Base-by-base conservation (phyloP, 1,140 invertebrate species). In the Dinothrombium tinctorium region DNA sequence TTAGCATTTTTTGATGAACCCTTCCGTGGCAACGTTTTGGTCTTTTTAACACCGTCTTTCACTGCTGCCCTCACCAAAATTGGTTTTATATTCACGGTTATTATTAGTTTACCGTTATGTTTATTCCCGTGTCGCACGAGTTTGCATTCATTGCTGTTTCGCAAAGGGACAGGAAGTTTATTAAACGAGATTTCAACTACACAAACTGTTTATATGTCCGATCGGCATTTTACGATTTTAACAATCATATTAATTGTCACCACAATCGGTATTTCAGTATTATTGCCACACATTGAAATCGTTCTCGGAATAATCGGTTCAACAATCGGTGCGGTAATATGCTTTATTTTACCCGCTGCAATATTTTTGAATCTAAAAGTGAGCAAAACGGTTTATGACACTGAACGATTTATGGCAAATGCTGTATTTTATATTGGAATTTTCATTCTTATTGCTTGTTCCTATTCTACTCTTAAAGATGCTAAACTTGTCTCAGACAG, bases 81-180 rank as follows among this genome's bases (percentile, higher is more conserved):
- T 47, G 81, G 83, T 22, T 95, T 96, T 66, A 75, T 95, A 1
- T 62, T 92, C 33, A 94, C 86, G 0, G 69, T 95, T 28, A 82
- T 83, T 15, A 77, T 92, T 52, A 90, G 83, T 56, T 92, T 95
- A 63, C 90, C 89, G 9, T 64, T 96, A 39, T 81, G 92, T 40
- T 81, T 96, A 55, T 95, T 92, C 62, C 89, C 90, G 8, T 94
- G 87, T 56, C 62, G 90, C 44, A 79, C 79, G 5, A 89, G 83
- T 58, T 61, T 96, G 3, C 79, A 89, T 61, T 95, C 86, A 0
- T 67, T 95, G 36, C 55, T 94, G 1, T 37, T 28, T 22, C 22
- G 37, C 7, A 46, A 39, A 21, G 41, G 35, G 11, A 20, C 14
- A 5, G 21, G 5, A 15, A 7, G 37, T 8, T 24, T 31, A 20